These are phyloP conservation scores for Arnoldichthys spilopterus DNA, from an alignment of 2,797 vertebrate species.

Conservation along the genomic window DNA sequence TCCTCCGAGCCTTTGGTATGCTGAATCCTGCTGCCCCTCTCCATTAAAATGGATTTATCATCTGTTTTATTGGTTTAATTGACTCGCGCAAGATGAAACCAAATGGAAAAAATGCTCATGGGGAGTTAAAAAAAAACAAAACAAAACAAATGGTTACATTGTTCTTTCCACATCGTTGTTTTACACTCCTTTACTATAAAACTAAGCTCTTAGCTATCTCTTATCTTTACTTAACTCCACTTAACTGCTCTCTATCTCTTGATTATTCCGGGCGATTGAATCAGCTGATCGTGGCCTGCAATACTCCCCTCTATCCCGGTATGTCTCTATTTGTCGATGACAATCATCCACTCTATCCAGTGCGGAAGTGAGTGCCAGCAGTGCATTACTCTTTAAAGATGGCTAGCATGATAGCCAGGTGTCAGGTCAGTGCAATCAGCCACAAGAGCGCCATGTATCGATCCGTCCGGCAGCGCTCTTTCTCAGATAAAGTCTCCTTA, in stretches of 20 bases:
- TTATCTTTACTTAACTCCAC: slow-evolving; percentile 26
- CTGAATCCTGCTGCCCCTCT: slow-evolving; percentile 41
- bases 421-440: slow-evolving; percentile 60
- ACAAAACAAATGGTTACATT: not conserved
- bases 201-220: slow-evolving; percentile 22
- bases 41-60: slow-evolving; percentile 57
- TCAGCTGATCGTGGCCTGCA: slow-evolving; percentile 3
- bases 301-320: slow-evolving; percentile 32
- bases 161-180: not conserved
- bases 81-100: slow-evolving; percentile 43
- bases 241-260: slow-evolving; percentile 28
- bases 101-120: slow-evolving; percentile 39
- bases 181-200: slow-evolving; percentile 16
- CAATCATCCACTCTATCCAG: slow-evolving; percentile 49
- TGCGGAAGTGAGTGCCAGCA: slow-evolving; percentile 43
- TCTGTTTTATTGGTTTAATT: slow-evolving; percentile 56
- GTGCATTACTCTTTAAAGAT: slow-evolving; percentile 56
- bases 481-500: slow-evolving; percentile 54
- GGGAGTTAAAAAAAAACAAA: slow-evolving; percentile 9
- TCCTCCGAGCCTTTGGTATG: slow-evolving; percentile 49
- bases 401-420: slow-evolving; percentile 56
- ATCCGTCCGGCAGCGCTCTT: slow-evolving; percentile 46
- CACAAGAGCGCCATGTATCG: slow-evolving; percentile 48
- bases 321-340: slow-evolving; percentile 45
- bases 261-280: slow-evolving; percentile 42